Base-by-base conservation (phyloP, 2,113 vertebrate genomes). In the Colistium nudipinnis region DNA sequence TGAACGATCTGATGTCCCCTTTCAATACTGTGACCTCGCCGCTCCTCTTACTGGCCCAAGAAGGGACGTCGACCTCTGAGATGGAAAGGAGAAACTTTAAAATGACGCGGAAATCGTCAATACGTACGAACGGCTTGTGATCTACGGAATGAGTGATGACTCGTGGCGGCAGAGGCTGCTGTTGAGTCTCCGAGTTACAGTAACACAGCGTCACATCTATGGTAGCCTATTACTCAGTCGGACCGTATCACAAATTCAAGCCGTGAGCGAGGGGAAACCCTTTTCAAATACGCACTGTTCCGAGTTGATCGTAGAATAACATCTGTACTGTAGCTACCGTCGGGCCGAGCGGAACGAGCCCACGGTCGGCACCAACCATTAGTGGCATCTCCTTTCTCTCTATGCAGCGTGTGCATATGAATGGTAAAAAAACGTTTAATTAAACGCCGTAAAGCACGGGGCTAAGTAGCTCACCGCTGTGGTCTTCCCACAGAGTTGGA, bases 191-290 rank as follows among this genome's bases (percentile, higher is more conserved):
- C 22, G 19, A 45, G 43, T 11, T 22, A 20, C n/a, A 45, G 43
- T 59, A 52, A 59, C 20, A 9, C 22, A 60, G 53, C 28, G 12
- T 65, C 28, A 3, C 36, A 65, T 66, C 35, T 65, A 30, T 66
- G 43, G 49, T 44, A 43, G 43, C 20, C 44, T 33, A 20, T 59
- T 22, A 55, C 52, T 62, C 41, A 55, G 59, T 44, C 49, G 35
- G 52, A 43, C 33, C 19, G 27, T 45, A 41, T 53, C 14, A 60
- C 59, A 36, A 44, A 36, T 52, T 53, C 52, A 54, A 44, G 70
- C 27, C 8, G 39, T 35, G 28, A 4, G 4, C 20, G 30, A 27
- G 43, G 30, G 16, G 36, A 45, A 25, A 25, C 19, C 3, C 25
- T 49, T 30, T n/a, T 13, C 39, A 16, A 27, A 41, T 11, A 24